These are phyloP conservation scores for Saccostrea glomerata DNA, from an alignment of 1,140 invertebrate species.

Conservation along the genomic window DNA sequence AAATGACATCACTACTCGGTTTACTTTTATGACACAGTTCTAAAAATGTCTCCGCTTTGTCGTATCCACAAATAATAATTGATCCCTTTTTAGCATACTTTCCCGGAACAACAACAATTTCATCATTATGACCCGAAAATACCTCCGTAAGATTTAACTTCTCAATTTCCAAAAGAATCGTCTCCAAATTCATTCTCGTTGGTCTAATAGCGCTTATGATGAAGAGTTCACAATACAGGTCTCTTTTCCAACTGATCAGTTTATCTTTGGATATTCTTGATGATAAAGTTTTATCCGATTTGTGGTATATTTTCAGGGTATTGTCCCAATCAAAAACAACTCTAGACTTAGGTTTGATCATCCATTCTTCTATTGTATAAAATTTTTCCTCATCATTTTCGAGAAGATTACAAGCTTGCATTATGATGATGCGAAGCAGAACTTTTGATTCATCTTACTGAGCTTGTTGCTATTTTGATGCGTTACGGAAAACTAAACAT, in stretches of 20 bases:
- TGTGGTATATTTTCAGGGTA: constrained; percentile 56
- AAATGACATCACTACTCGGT: constrained; percentile 39
- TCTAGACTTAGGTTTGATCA: neutral
- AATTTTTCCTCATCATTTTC: neutral
- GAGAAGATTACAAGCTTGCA: neutral
- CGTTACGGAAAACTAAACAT: too few relatives aligned
- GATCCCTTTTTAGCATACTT: constrained; percentile 58
- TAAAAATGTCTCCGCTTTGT: constrained; percentile 61
- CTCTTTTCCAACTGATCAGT: constrained; percentile 45
- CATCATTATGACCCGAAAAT: constrained; percentile 45
- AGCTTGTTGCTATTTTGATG: too few relatives aligned
- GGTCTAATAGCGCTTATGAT: constrained; percentile 62
- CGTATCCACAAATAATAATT: constrained; percentile 63
- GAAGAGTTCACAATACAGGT: constrained; percentile 52
- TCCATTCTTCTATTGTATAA: constrained; percentile 21
- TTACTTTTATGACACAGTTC: constrained; percentile 25
- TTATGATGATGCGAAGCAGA: neutral
- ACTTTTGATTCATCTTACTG: too few relatives aligned
- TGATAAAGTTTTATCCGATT: constrained; percentile 26
- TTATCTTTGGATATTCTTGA: constrained; percentile 38
- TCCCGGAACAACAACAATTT: constrained; percentile 41
- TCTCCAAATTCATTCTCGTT: constrained; percentile 56
- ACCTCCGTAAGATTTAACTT: constrained; percentile 51
- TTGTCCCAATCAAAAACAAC: constrained; percentile 65
- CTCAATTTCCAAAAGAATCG: constrained; percentile 57